A percentile compares a stretch with the other conserved stretches of the same genome.
Conservation (phyloP, 2,797 vertebrate genomes). For the Phyllotis vaccarum region DNA sequence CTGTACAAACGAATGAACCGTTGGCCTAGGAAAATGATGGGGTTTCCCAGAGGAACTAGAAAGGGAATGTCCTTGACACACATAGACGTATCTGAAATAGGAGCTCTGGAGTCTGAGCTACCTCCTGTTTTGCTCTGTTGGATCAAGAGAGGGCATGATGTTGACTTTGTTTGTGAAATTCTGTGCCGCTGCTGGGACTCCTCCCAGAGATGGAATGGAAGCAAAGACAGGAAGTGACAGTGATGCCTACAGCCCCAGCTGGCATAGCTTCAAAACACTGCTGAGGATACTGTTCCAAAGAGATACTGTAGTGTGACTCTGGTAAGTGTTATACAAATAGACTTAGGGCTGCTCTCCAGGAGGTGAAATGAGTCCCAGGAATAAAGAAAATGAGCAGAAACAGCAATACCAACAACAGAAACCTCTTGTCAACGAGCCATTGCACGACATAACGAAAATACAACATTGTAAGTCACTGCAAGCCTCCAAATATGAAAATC, state of each 20-base stretch:
- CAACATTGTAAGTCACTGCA: constrained; percentile 9
- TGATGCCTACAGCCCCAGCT: constrained; percentile 64
- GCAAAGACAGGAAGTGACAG: constrained; percentile 72
- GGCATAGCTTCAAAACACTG: constrained; percentile 73
- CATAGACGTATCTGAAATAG: not conserved
- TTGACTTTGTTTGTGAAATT: constrained; percentile 68
- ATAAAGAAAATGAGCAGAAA: constrained; percentile 66
- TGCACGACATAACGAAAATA: constrained; percentile 28
- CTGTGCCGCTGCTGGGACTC: constrained; percentile 59
- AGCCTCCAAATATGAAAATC: constrained; percentile 43
- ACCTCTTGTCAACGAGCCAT: constrained; percentile 64
- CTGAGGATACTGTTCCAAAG: constrained; percentile 67
- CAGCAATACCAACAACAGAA: constrained; percentile 37
- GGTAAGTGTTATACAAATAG: constrained; percentile 74
- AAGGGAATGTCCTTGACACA: not conserved
- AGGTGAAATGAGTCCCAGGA: constrained; percentile 49
- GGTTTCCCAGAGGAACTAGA: constrained; percentile 11
- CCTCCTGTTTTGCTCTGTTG: constrained; percentile 50
- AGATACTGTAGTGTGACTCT: constrained; percentile 31
- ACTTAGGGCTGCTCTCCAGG: constrained; percentile 2
- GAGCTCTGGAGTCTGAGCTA: not conserved
- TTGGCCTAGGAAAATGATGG: not conserved
- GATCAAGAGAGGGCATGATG: constrained; percentile 47
- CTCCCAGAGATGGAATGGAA: constrained; percentile 70
- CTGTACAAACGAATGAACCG: not conserved